Evolutionary conservation across 2,888 invertebrate genomes (phyloP), one percentile per base, ranked within the genome.

Genomic region (Nomada goodeniana): DNA sequence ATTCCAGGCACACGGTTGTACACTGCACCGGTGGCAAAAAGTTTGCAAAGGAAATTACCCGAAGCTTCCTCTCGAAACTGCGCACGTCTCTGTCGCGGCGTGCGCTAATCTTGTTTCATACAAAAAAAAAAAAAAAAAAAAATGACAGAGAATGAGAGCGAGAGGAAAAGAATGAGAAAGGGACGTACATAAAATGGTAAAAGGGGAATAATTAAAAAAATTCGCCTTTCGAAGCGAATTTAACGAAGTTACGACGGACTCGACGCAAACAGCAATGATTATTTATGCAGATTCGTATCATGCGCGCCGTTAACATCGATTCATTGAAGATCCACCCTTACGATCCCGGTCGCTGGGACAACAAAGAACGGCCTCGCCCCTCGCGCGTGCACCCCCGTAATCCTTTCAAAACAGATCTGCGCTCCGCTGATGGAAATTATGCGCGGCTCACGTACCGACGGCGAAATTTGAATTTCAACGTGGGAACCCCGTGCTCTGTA

Each of bases 281-380:
- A 86, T 87, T 89, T 89, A 89, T 89, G 89, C 70, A 89, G 80
- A 89, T 89, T 85, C 78, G 76, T 77, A 88, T 89, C 83, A 89
- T 84, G 82, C 89, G 89, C 86, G 72, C 87, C 80, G 86, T 86
- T 88, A 89, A 64, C 81, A 88, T 86, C 87, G 88, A 87, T 89
- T 86, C 86, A 83, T 86, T 75, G 86, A 71, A 55, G 82, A 75
- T 74, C 64, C 79, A 83, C 87, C 86, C 84, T 84, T 77, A 55
- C 69, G 61, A 75, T 55, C 65, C 69, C 20, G 20, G 59, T 50
- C 47, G 68, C 42, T 52, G 75, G 53, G 69, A 81, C 76, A 88
- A 83, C 83, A 88, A 86, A 83, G 88, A 76, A 76, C 76, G 26
- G 20, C 69, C 79, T 60, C 69, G 69, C 53, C 76, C 65, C 53